Conservation (phyloP, 2,113 vertebrate genomes). For the Poeciliopsis occidentalis region DNA sequence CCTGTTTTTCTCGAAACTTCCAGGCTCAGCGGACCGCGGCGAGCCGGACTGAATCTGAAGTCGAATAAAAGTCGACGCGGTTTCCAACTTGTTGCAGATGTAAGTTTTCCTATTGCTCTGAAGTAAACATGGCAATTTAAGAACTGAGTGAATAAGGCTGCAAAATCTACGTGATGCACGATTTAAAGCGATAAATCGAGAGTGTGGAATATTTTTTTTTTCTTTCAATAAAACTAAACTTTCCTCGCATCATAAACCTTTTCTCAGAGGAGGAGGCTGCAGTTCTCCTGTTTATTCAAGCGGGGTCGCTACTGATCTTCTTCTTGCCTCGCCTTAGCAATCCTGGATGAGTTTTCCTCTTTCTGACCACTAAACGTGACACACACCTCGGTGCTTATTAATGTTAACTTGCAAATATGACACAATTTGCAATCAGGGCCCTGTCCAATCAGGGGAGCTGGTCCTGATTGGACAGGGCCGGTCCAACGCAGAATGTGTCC, state of each 20-base stretch:
- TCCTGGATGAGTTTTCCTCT: slow-evolving; percentile 29
- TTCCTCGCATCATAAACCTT: slow-evolving; percentile 43
- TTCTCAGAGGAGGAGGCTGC: slow-evolving; percentile 37
- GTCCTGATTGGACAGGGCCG: background rate
- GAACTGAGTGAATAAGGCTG: background rate
- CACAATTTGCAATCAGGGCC: too few relatives aligned
- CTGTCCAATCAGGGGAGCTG: background rate
- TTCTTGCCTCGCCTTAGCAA: slow-evolving; percentile 43
- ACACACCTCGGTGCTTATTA: slow-evolving; percentile 6
- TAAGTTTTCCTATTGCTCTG: background rate
- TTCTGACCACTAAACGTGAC: slow-evolving; percentile 40
- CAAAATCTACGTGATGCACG: background rate
- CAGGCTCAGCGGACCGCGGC: background rate
- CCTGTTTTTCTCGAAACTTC: background rate
- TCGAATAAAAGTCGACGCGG: background rate
- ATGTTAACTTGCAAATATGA: too few relatives aligned
- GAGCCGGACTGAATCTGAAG: background rate
- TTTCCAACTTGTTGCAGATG: background rate
- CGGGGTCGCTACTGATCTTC: slow-evolving; percentile 77
- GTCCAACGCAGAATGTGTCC: background rate
- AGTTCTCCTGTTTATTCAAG: slow-evolving; percentile 62
- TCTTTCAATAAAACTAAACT: slow-evolving; percentile 27
- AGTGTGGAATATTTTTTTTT: slow-evolving; percentile 45
- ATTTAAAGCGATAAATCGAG: slow-evolving; percentile 24
- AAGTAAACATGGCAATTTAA: background rate